A percentile compares a stretch with the other conserved stretches of the same genome.
Evolutionary conservation across 2,888 invertebrate genomes (phyloP).

Genomic region (Eretmocerus hayati): DNA sequence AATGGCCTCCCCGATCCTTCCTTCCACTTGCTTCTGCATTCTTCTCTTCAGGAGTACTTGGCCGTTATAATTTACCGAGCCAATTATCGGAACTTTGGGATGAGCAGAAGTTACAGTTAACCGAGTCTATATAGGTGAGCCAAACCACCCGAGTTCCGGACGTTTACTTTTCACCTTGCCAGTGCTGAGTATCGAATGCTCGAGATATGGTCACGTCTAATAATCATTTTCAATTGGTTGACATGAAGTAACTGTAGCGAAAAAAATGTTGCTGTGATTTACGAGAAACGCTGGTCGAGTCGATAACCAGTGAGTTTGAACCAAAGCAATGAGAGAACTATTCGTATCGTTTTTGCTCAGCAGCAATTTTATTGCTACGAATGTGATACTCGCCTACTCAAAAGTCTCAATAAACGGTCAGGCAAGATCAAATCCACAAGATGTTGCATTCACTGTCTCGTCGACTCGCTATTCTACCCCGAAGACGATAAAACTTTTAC

Average conservation of each 20-base stretch:
- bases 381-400: slow-evolving; percentile 1
- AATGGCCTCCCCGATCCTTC: too few relatives aligned
- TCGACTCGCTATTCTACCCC: slow-evolving; percentile 30
- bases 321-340: background rate
- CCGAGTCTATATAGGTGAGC: slow-evolving; percentile 32
- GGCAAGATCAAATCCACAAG: slow-evolving; percentile 23
- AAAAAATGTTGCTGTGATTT: background rate
- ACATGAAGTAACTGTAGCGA: background rate
- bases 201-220: background rate
- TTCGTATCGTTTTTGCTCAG: background rate
- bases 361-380: background rate
- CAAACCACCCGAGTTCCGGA: background rate
- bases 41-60: background rate
- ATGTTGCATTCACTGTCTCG: slow-evolving; percentile 33
- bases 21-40: too few relatives aligned
- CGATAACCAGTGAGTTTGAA: background rate
- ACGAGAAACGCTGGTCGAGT: background rate
- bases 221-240: too few relatives aligned
- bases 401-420: slow-evolving; percentile 9
- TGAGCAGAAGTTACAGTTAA: slow-evolving; percentile 31
- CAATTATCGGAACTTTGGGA: slow-evolving; percentile 9
- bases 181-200: background rate
- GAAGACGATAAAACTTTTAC: slow-evolving; percentile 28
- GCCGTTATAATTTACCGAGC: slow-evolving; percentile 19
- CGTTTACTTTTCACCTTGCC: background rate